Percentiles rank a stretch among this genome's conserved stretches.
Evolutionary conservation across 2,113 vertebrate species (phyloP).

Genomic region (Parotia lawesii): DNA sequence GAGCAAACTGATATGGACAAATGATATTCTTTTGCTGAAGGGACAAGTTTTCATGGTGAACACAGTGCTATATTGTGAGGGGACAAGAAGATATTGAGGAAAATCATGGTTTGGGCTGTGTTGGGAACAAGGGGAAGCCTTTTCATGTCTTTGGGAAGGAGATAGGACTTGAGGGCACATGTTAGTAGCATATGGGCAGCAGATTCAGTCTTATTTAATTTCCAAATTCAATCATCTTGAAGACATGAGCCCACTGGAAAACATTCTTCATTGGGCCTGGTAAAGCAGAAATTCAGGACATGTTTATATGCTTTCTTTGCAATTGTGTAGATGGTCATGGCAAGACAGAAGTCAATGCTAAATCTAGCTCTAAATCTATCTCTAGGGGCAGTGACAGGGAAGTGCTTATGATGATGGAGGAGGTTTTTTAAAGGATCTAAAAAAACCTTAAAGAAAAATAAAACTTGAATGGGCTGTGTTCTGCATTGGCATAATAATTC

Average conservation of each 20-base stretch:
- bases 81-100: neutral
- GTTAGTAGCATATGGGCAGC: neutral
- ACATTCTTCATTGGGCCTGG: neutral
- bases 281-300: neutral
- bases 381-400: neutral
- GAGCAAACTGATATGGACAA: neutral
- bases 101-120: neutral
- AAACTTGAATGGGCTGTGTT: neutral
- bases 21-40: neutral
- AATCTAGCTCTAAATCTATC: neutral
- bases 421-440: neutral
- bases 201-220: neutral
- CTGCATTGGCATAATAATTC: neutral
- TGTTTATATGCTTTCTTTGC: neutral
- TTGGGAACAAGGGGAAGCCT: rapidly evolving
- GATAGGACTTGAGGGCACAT: neutral
- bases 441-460: neutral
- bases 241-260: neutral
- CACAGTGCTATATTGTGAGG: neutral
- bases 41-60: neutral
- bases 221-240: neutral
- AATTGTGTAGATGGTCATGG: rapidly evolving
- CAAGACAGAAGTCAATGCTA: neutral
- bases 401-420: neutral
- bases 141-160: neutral